A percentile compares a stretch with the other conserved stretches of the same genome.
These are phyloP conservation scores for Neosilurus mollespiculum DNA, from an alignment of 2,797 vertebrate genomes.

Conservation along the genomic window DNA sequence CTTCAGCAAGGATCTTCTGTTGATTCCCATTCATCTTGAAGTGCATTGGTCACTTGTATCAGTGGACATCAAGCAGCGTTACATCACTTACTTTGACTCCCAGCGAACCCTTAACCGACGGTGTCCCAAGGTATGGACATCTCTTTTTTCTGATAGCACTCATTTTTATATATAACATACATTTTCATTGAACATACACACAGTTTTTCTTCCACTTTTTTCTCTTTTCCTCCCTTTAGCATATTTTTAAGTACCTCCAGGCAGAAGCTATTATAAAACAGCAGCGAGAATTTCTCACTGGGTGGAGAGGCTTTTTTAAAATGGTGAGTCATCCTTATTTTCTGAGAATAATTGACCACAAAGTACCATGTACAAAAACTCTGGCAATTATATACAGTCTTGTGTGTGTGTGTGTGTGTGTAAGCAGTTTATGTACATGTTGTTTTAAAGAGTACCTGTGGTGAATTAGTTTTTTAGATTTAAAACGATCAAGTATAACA, in stretches of 20 bases:
- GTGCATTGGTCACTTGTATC: conserved; percentile 94
- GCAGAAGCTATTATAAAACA: conserved; percentile 92
- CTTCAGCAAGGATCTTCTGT: conserved; percentile 88
- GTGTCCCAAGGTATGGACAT: conserved; percentile 83
- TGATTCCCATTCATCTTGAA: conserved; percentile 93
- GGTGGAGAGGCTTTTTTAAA: conserved; percentile 91
- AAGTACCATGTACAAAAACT: background rate
- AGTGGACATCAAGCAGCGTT: conserved; percentile 81
- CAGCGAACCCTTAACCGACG: conserved; percentile 91
- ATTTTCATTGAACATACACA: background rate
- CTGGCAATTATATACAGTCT: background rate
- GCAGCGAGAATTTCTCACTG: conserved; percentile 80
- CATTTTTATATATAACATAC: background rate
- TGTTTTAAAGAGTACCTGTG: no score
- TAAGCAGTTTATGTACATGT: no score
- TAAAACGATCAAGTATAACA: no score
- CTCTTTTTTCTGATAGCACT: background rate
- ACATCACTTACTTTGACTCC: conserved; percentile 93
- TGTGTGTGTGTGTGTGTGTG: background rate
- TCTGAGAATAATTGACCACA: conserved; percentile 15
- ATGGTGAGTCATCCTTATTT: conserved; percentile 76
- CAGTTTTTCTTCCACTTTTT: background rate
- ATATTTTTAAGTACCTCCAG: conserved; percentile 93
- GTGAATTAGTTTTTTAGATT: no score
- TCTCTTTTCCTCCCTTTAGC: conserved; percentile 65